A percentile compares a stretch with the other conserved stretches of the same genome.
Conservation (phyloP, 1,140 invertebrate species). For the Cherax quadricarinatus region DNA sequence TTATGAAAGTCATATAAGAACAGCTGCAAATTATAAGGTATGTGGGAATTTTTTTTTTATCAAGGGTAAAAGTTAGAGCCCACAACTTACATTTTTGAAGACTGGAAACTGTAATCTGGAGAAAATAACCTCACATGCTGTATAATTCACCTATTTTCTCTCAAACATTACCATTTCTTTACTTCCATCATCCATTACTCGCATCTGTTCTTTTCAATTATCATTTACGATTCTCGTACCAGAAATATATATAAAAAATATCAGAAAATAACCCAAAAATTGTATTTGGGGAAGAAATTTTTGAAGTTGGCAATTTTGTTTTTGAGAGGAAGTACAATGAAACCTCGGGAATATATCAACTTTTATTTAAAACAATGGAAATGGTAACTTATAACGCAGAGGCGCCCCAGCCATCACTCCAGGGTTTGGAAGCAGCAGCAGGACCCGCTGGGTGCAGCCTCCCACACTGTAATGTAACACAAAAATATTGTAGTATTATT, state of each 20-base stretch:
- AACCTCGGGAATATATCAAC: neutral
- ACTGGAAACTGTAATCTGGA: neutral
- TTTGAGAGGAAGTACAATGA: neutral
- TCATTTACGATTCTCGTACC: neutral
- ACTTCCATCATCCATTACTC: neutral
- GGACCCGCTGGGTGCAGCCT: neutral
- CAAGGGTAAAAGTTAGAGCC: too few relatives aligned
- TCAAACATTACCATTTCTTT: neutral
- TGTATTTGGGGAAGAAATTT: too few relatives aligned
- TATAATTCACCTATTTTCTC: neutral
- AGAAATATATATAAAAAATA: neutral
- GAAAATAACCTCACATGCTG: neutral
- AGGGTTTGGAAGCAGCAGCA: neutral
- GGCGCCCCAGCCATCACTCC: neutral
- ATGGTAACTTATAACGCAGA: conserved; percentile 4
- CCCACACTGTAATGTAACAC: neutral
- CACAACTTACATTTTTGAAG: too few relatives aligned
- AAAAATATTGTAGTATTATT: too few relatives aligned
- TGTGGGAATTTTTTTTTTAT: too few relatives aligned
- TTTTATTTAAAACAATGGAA: conserved; percentile 23
- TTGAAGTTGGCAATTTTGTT: neutral
- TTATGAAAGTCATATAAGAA: too few relatives aligned
- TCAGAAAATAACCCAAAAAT: too few relatives aligned
- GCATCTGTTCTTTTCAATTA: neutral
- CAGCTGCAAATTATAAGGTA: too few relatives aligned